A percentile compares a stretch with the other conserved stretches of the same genome.
Conservation (phyloP, 2,888 invertebrate genomes). For the Colletes collaris region DNA sequence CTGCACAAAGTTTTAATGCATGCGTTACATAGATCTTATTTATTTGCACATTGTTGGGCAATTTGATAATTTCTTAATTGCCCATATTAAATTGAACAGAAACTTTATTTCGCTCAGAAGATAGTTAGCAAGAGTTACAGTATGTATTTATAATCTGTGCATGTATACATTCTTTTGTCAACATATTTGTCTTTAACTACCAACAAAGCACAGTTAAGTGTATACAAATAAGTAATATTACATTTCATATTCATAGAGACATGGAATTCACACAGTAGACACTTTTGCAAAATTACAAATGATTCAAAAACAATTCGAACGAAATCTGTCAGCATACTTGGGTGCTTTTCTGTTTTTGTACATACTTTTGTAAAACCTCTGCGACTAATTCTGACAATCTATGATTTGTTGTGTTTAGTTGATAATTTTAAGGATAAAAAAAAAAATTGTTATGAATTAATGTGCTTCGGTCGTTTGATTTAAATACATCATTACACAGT, state of each 20-base stretch:
- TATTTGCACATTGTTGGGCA: conserved; percentile 14
- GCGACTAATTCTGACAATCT: conserved; percentile 13
- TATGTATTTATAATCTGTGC: conserved; percentile 12
- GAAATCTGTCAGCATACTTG: neutral
- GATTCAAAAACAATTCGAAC: neutral
- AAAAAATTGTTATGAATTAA: conserved; percentile 15
- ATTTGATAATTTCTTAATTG: conserved; percentile 18
- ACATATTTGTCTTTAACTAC: conserved; percentile 16
- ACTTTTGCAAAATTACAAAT: conserved; percentile 24
- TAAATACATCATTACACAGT: conserved; percentile 31
- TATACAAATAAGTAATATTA: conserved; percentile 13
- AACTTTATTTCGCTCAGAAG: neutral
- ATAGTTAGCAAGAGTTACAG: neutral
- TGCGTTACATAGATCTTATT: conserved; percentile 25
- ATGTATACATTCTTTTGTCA: conserved; percentile 5
- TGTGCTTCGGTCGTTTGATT: conserved; percentile 32
- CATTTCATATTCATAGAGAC: conserved; percentile 9
- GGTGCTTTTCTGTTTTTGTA: conserved; percentile 27
- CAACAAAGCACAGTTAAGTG: conserved; percentile 37
- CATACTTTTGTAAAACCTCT: conserved; percentile 32
- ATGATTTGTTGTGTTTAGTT: conserved; percentile 1
- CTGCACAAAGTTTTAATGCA: conserved; percentile 50
- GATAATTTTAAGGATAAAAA: conserved; percentile 4
- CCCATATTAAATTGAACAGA: conserved; percentile 2
- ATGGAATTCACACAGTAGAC: conserved; percentile 26